Base-by-base conservation (phyloP, 2,113 vertebrate genomes). In the Equus quagga region DNA sequence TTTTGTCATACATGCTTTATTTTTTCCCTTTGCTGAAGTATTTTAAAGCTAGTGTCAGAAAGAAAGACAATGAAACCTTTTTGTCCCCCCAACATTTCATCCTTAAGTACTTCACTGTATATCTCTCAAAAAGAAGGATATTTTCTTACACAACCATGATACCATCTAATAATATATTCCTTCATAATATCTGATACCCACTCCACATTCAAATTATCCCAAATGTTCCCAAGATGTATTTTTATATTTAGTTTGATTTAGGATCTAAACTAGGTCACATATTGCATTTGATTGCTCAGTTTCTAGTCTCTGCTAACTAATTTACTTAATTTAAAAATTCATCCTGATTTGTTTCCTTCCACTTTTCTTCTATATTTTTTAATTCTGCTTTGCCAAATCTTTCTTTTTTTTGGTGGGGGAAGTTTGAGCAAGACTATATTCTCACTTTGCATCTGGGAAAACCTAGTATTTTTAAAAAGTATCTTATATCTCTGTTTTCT, bases 241-340 rank as follows among this genome's bases (percentile, higher is more conserved):
- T 89, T 80, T 64, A 46, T 89, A 72, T 41, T 70, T 86, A 46
- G 46, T 67, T 96, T 97, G 56, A 65, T 78, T 91, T 70, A 5
- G 11, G 15, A 65, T 92, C 36, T 73, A 79, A 65, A 73, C 36
- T 12, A 44, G 31, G 33, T 60, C 21, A 84, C 28, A 31, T 41
- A 60, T 24, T 76, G 2, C 36, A 44, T 73, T 69, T n/a, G 44
- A 41, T 36, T 72, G 31, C n/a, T 70, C 2, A 36, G 31, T 83
- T 56, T 91, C 62, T 62, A 76, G 8, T 36, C 10, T 94, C n/a
- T 70, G 49, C 6, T 60, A 14, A 86, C 81, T 15, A 76, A 56
- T 79, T 82, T 64, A 80, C 70, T 85, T 89, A 69, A 65, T 87
- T 87, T 75, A 31, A 75, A 90, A 84, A 67, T 78, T 91, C 0